Evolutionary conservation across 2,797 vertebrate genomes (phyloP).

Genomic region (Sarcoramphus papa): DNA sequence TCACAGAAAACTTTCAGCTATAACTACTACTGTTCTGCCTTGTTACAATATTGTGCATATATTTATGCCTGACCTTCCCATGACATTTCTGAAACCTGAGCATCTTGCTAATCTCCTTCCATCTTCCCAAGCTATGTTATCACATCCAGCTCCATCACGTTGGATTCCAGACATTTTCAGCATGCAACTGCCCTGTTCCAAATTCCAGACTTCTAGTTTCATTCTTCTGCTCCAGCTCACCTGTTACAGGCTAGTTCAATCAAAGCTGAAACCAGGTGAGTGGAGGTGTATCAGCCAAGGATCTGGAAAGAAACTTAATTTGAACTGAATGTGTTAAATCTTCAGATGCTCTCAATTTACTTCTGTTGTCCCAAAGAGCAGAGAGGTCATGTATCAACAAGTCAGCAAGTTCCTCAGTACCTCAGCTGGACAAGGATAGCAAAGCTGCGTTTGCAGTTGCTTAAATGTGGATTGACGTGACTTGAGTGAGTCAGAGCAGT

Average conservation of each 20-base stretch:
- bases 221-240: background rate
- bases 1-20: background rate
- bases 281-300: background rate
- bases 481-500: background rate
- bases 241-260: background rate
- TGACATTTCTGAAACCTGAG: conserved; percentile 4
- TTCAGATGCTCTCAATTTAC: background rate
- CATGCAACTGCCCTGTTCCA: background rate
- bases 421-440: background rate
- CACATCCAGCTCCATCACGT: background rate
- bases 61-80: background rate
- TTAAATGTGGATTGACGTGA: background rate
- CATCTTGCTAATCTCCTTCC: background rate
- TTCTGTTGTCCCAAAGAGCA: background rate
- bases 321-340: background rate
- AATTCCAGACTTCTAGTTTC: background rate
- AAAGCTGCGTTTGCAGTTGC: background rate
- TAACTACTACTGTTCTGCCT: background rate
- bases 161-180: background rate
- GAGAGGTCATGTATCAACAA: background rate
- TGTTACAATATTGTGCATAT: background rate
- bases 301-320: background rate
- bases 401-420: background rate
- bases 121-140: background rate
- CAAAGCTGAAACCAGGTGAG: background rate